Base-by-base conservation (phyloP, 2,888 invertebrate species). In the Beris morrisii region DNA sequence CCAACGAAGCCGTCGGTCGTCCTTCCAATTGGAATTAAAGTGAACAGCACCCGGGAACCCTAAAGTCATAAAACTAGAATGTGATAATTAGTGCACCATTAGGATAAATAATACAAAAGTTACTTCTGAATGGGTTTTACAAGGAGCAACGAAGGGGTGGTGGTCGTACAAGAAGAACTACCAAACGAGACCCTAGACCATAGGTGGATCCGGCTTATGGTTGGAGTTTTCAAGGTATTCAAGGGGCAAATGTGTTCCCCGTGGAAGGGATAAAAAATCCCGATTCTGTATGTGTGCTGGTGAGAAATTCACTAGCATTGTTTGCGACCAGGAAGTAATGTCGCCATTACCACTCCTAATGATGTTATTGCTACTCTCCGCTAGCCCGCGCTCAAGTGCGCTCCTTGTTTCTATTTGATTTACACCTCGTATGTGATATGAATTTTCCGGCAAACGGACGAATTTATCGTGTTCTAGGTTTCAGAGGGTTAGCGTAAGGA, bases 11-110 rank as follows among this genome's bases (percentile, higher is more conserved):
- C 15, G 22, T 38, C 43, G 15, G 13, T 38, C 38, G 50, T 52
- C 61, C 38, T 61, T 50, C 52, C 52, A 52, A 52, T 61, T 56
- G 15, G 43, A 56, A 56, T 43, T 56, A 43, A 43, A 56, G 22
- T n/a, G 44, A 28, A 50, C 22, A 15, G 59, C 38, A 38, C 30
- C 30, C 30, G 64, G 50, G 67, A 58, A 57, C 61, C 65, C 61
- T 65, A 67, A 66, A 64, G 64, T 64, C 69, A 69, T 67, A 67
- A 69, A 69, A 67, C 67, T 67, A 66, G 66, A 69, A 69, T 69
- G 69, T 69, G 69, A 69, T 69, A 69, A 69, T 69, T 69, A 69
- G 66, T 67, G 67, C 61, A 46, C 67, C 69, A 67, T 69, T 69
- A 69, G 66, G 67, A 66, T 69, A 67, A 69, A 67, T 69, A 69